A percentile compares a stretch with the other conserved stretches of the same genome.
Conservation (phyloP, 2,113 vertebrate genomes). For the Mus spicilegus region DNA sequence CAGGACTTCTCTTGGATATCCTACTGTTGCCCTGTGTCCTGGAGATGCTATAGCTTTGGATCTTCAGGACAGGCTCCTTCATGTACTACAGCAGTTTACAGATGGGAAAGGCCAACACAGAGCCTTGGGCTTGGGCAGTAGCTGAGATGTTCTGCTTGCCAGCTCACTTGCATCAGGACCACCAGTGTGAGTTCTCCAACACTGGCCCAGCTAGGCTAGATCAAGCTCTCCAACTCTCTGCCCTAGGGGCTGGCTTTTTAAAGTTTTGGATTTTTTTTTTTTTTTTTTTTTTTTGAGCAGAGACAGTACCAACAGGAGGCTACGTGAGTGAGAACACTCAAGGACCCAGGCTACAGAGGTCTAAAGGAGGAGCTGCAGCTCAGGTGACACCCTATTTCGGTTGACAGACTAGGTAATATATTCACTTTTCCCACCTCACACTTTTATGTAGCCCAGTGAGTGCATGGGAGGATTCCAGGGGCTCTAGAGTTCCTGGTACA, state of each 20-base stretch:
- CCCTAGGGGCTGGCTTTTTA: background rate
- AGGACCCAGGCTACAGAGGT: background rate
- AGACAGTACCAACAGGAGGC: background rate
- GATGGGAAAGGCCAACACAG: background rate
- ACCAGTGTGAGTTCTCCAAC: background rate
- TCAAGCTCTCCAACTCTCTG: background rate
- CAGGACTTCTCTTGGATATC: background rate
- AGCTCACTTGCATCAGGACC: background rate
- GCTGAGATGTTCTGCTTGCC: background rate
- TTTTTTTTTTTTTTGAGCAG: background rate
- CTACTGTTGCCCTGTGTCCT: background rate
- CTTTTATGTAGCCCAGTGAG: background rate
- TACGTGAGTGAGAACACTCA: too few relatives aligned
- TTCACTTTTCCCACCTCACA: background rate
- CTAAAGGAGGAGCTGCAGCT: background rate
- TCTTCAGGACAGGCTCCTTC: background rate
- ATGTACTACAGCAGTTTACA: background rate
- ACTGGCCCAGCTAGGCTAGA: background rate
- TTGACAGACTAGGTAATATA: background rate
- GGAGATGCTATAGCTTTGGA: background rate
- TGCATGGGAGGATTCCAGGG: background rate
- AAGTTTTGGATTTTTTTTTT: background rate
- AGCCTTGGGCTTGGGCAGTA: background rate
- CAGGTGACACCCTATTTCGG: background rate
- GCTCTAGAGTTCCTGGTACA: background rate